Base-by-base conservation (phyloP, 2,888 invertebrate genomes). In the Stenotaenia linearis region DNA sequence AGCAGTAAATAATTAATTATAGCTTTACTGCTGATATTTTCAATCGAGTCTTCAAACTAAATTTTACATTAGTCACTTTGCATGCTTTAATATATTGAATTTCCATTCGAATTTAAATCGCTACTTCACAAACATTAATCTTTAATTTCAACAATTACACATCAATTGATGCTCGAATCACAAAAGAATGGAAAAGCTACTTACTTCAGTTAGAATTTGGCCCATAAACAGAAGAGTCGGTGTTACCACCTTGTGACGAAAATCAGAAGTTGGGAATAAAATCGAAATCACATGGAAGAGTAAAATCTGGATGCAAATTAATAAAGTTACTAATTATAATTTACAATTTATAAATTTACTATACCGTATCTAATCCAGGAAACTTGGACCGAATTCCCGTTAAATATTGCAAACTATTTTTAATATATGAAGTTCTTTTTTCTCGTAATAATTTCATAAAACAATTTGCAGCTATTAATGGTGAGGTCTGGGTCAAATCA, bases 241-340 rank as follows among this genome's bases (percentile, higher is more conserved):
- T 15, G 94, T 94, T n/a, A 93, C 92, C 3, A 97, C 90, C 0
- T 92, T 92, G 89, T 98, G 97, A 56, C 92, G 89, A 85, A 92
- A 95, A 87, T 98, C 97, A 0, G 97, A 96, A 0, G 96, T 92
- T 0, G 97, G 93, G 86, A 93, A 98, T 79, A 97, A 85, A 69
- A 92, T 86, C 7, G 93, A 91, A 3, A 95, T 89, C 82, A 95
- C 84, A 87, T 96, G 96, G 81, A 97, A 91, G 84, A 94, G 91
- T 82, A 96, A 87, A 50, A 97, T 85, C 84, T 90, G 86, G 35
- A 76, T n/a, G 15, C 32, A 37, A 37, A n/a, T 76, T 12, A 75
- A 25, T 25, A 75, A 75, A 28, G 21, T 75, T 12, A 75, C 9
- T 25, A 21, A 3, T 25, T 28, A 1, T 30, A 76, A 3, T 3